phyloP scores from a whole-genome alignment of 2,113 vertebrate genomes.

The Campylomormyrus numenius region DNA sequence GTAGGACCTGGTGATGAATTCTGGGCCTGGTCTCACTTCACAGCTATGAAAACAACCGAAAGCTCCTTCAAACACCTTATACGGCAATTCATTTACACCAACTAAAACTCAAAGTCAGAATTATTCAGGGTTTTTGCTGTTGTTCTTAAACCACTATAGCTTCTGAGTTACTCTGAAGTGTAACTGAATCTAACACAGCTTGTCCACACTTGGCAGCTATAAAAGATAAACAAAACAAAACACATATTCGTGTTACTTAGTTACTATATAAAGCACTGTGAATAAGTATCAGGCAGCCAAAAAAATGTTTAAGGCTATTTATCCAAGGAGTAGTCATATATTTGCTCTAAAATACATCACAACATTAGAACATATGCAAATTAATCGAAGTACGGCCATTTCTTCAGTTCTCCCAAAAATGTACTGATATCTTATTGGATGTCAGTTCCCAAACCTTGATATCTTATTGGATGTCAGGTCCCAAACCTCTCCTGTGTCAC shows the following conservation, averaged over 20 bases:
- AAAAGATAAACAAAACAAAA: background rate
- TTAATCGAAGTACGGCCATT: background rate
- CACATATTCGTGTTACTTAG: background rate
- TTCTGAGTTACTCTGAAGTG: background rate
- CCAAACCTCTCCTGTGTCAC: background rate
- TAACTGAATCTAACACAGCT: background rate
- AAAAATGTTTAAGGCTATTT: background rate
- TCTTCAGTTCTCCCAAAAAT: background rate
- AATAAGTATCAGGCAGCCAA: background rate
- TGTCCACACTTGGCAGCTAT: background rate
- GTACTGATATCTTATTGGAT: background rate
- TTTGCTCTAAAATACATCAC: background rate
- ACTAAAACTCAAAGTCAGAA: background rate
- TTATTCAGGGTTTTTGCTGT: background rate
- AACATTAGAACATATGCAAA: background rate
- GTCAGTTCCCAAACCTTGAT: background rate
- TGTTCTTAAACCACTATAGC: background rate
- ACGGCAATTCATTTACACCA: background rate
- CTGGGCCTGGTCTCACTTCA: constrained; percentile 76
- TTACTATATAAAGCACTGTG: background rate
- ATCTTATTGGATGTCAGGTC: background rate
- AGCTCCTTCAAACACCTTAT: background rate
- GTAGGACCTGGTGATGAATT: constrained; percentile 79
- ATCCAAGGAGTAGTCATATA: background rate
- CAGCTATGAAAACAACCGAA: constrained; percentile 54